A percentile compares a stretch with the other conserved stretches of the same genome.
phyloP scores from a whole-genome alignment of 1,140 invertebrate species.

The Cepaea nemoralis region DNA sequence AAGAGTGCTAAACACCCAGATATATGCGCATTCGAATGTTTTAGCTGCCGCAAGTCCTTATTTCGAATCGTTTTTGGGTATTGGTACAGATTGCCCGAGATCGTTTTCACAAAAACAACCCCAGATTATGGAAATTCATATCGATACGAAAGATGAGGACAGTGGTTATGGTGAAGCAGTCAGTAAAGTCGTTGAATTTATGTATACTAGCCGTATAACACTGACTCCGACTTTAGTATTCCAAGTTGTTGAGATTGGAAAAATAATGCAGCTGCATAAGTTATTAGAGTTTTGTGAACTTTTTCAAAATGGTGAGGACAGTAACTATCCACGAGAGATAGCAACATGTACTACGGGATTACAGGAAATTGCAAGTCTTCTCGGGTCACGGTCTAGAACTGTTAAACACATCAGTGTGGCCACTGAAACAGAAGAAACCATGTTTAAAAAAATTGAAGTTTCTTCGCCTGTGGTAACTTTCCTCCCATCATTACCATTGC shows the following conservation, averaged over 20 bases:
- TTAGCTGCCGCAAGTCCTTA: slow-evolving; percentile 70
- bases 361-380: slow-evolving; percentile 27
- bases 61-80: slow-evolving; percentile 66
- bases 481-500: not conserved
- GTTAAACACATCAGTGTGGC: slow-evolving; percentile 38
- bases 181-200: slow-evolving; percentile 67
- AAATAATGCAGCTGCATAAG: slow-evolving; percentile 63
- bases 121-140: slow-evolving; percentile 70
- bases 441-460: slow-evolving; percentile 42
- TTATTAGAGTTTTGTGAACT: slow-evolving; percentile 56
- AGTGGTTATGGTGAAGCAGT: slow-evolving; percentile 62
- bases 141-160: slow-evolving; percentile 57
- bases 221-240: slow-evolving; percentile 52
- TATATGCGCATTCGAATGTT: slow-evolving; percentile 71
- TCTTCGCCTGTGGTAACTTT: not conserved
- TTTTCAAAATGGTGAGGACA: slow-evolving; percentile 48
- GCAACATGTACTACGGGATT: slow-evolving; percentile 28
- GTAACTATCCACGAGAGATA: slow-evolving; percentile 28
- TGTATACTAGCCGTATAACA: slow-evolving; percentile 67
- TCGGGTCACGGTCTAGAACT: slow-evolving; percentile 25
- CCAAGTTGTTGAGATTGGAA: slow-evolving; percentile 67
- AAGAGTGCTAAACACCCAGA: slow-evolving; percentile 63
- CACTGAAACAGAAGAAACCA: slow-evolving; percentile 43
- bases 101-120: slow-evolving; percentile 67
- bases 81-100: slow-evolving; percentile 56